Evolutionary conservation across 1,140 invertebrate genomes (phyloP), one percentile per base, ranked within the genome.

Genomic region (Maniola jurtina): DNA sequence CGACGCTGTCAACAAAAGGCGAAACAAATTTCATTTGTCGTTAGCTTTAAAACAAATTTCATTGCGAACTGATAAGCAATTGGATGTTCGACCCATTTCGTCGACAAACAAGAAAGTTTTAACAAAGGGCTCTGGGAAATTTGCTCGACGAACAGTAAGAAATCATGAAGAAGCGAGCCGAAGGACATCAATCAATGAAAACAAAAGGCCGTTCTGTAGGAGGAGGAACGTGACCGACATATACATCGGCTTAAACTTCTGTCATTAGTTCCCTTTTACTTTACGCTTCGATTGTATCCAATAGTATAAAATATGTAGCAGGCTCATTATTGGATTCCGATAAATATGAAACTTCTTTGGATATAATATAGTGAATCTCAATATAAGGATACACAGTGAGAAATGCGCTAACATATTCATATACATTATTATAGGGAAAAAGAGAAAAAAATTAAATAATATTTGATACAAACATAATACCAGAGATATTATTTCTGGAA

Each of bases 151-250:
- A 73, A 47, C 65, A 72, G 77, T 71, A 71, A 73, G 68, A 72
- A 77, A 77, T 81, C 71, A 75, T 72, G 68, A 72, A 79, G 73
- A 77, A 81, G 70, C 72, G 68, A 68, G 74, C 72, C 72, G 66
- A 72, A 54, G 70, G 75, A 79, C 78, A 86, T 86, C 81, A 83
- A 86, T 86, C 82, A 86, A 79, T 77, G 62, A 67, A 80, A 77
- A 81, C 73, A 79, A 79, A 79, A 75, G 72, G 54, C 73, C 71
- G 72, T 72, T 68, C 68, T 63, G 72, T 72, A 62, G 68, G 59
- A 64, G 64, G 61, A 62, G 67, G 66, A 48, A 79, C 77, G 77
- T 76, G 77, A 76, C 69, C 72, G 64, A 72, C 75, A 79, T 76
- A 75, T 71, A 71, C 70, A 75, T 59, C 47, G 55, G 50, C 64